Evolutionary conservation across 37 sponge, comb jelly and placozoan species (phyloP), one percentile per base, ranked within the genome.

Genomic region (Aplysina aerophoba): DNA sequence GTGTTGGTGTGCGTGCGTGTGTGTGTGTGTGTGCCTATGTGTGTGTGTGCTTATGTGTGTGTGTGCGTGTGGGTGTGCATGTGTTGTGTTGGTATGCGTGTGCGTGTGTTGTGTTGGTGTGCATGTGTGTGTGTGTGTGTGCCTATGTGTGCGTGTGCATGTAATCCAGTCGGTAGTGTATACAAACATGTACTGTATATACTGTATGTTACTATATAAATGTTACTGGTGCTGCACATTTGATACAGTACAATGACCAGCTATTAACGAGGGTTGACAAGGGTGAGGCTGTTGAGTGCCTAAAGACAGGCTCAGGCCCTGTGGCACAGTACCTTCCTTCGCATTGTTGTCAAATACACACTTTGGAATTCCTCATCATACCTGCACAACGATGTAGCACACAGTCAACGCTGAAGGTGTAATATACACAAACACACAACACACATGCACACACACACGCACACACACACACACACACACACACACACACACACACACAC

Each of bases 301-400:
- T 16, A 27, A 6, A n/a, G n/a, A n/a, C n/a, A n/a, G n/a, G n/a
- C n/a, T n/a, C n/a, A n/a, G n/a, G n/a, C n/a, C n/a, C n/a, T n/a
- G n/a, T n/a, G n/a, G n/a, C n/a, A n/a, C n/a, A n/a, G 44, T 85
- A 93, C 94, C 91, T 93, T 94, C 36, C 15, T 35, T 73, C 89
- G 89, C 93, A 95, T 95, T 59, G 89, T 89, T 21, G 64, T 27
- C 67, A 91, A 33, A 74, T 86, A 95, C 16, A 37, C 37, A 30
- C 66, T 83, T 34, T 92, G 79, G 89, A 92, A 95, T 79, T 89
- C 92, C 22, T 63, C 72, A 30, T 95, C 90, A 82, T 89, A 95
- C 30, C 95, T 95, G 31, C 15, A 68, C 40, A 84, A 90, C 21
- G 0, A 22, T 17, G 40, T 27, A 5, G 30, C 57, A 55, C 24